Percentiles rank a stretch among this genome's conserved stretches.
Evolutionary conservation across 2,797 vertebrate genomes (phyloP).

Genomic region (Cetoscarus ocellatus): DNA sequence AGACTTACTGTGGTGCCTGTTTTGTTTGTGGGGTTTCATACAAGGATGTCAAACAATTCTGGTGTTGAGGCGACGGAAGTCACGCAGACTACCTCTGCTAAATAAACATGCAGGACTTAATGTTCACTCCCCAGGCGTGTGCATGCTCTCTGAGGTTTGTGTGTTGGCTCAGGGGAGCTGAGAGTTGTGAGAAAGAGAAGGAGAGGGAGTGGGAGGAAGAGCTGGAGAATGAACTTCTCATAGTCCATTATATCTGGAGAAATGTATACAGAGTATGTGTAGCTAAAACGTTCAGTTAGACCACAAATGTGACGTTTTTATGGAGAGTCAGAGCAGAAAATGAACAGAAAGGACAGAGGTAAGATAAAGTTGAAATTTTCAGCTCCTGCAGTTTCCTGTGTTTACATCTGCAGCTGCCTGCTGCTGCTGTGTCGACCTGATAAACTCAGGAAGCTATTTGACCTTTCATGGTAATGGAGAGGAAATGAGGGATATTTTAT

Average conservation of each 20-base stretch:
- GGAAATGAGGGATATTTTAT: constrained; percentile 19
- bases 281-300: constrained; percentile 1
- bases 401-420: constrained; percentile 48
- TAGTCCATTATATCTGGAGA: background rate
- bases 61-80: constrained; percentile 8
- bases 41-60: constrained; percentile 30
- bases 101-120: constrained; percentile 47
- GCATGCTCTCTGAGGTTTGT: constrained; percentile 30
- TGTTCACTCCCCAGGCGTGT: constrained; percentile 33
- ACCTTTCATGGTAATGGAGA: constrained; percentile 61
- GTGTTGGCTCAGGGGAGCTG: constrained; percentile 18
- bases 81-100: constrained; percentile 21
- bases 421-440: constrained; percentile 16
- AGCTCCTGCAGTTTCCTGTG: constrained; percentile 41
- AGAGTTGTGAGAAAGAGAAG: constrained; percentile 25
- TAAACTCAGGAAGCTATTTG: constrained; percentile 33
- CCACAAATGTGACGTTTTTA: background rate
- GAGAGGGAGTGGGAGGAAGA: constrained; percentile 8
- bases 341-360: background rate
- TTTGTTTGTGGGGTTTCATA: background rate
- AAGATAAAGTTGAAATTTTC: constrained; percentile 10
- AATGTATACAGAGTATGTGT: background rate
- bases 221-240: constrained; percentile 11
- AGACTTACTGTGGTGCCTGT: background rate
- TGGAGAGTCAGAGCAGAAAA: background rate